phyloP scores from a whole-genome alignment of 2,888 invertebrate species.

The Atrina japonica region DNA sequence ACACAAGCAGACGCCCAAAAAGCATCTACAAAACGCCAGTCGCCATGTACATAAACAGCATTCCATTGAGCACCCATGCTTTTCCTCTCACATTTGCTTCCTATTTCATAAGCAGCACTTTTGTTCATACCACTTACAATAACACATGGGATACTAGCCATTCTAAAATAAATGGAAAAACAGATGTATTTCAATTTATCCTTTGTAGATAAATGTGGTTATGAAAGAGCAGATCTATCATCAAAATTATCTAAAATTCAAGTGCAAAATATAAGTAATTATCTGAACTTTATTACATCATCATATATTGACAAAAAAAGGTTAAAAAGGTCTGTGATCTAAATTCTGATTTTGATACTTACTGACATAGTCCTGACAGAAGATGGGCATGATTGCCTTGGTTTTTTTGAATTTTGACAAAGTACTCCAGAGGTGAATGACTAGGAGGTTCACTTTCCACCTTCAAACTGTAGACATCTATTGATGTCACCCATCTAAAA shows the following conservation, averaged over 20 bases:
- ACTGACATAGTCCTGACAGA: conserved; percentile 72
- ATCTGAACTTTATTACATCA: no score
- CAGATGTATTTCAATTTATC: no score
- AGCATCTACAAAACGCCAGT: conserved; percentile 77
- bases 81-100: conserved; percentile 68
- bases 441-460: conserved; percentile 67
- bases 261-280: no score
- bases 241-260: no score
- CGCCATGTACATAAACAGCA: conserved; percentile 73
- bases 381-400: conserved; percentile 78
- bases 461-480: conserved; percentile 72
- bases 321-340: no score
- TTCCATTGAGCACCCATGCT: conserved; percentile 79
- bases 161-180: conserved; percentile 58
- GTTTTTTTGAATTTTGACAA: conserved; percentile 74
- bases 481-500: conserved; percentile 76
- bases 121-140: conserved; percentile 78
- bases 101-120: conserved; percentile 78
- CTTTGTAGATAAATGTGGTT: no score
- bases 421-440: conserved; percentile 75
- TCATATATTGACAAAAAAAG: no score
- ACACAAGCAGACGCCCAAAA: conserved; percentile 79
- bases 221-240: no score
- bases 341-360: no score
- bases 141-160: conserved; percentile 74